These are phyloP conservation scores for Coracopsis vasa DNA, from an alignment of 2,113 vertebrate species.

Conservation along the genomic window DNA sequence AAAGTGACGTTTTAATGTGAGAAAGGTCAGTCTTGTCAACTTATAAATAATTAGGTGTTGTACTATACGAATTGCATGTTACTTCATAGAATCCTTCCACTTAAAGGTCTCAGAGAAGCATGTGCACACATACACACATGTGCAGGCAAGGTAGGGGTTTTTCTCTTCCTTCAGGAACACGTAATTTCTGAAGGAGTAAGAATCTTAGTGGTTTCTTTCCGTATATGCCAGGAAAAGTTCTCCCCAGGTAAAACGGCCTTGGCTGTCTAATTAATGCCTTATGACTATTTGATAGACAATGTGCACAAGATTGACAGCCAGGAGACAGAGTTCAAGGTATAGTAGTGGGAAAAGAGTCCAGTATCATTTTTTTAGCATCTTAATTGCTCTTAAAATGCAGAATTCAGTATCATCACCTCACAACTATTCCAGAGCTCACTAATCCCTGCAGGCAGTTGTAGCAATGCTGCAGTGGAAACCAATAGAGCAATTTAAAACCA, in stretches of 20 bases:
- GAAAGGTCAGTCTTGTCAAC: conserved; percentile 19
- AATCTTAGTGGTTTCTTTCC: not conserved
- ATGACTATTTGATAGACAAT: not conserved
- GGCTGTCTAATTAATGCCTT: not conserved
- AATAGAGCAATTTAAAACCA: not conserved
- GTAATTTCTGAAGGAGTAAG: not conserved
- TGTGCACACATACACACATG: not conserved
- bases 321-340: not conserved
- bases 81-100: not conserved
- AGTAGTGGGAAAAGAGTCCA: not conserved
- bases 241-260: not conserved
- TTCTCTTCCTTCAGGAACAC: not conserved
- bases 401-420: not conserved
- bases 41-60: conserved; percentile 41
- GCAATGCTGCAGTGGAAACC: not conserved
- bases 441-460: not conserved
- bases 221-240: not conserved
- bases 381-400: not conserved
- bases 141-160: not conserved
- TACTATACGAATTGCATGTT: not conserved
- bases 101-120: not conserved
- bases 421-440: not conserved
- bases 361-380: not conserved
- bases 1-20: not conserved
- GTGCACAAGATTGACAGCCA: not conserved